phyloP scores from a whole-genome alignment of 92 coral and sea anemone genomes.

The Porites evermanni region DNA sequence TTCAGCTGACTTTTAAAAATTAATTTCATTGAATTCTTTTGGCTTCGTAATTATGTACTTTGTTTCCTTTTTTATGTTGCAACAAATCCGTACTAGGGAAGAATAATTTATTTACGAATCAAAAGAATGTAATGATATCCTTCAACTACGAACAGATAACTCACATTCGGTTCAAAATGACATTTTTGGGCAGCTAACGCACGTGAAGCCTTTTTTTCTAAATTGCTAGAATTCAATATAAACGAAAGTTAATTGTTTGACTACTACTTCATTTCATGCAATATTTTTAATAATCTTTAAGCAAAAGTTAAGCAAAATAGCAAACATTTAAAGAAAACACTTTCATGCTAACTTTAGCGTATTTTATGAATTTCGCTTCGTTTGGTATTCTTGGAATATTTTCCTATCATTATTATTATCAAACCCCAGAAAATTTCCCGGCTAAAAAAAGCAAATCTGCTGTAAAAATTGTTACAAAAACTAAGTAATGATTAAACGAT shows the following conservation, averaged over 20 bases:
- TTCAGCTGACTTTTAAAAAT: not conserved
- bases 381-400: not conserved
- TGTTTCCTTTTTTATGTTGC: not conserved
- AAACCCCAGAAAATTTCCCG: not conserved
- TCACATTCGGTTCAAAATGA: not conserved
- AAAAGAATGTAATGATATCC: not conserved
- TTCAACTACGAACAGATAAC: not conserved
- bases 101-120: too few species aligned
- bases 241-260: constrained; percentile 1
- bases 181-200: not conserved
- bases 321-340: constrained; percentile 11
- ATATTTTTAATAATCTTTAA: constrained; percentile 15
- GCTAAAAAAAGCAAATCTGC: not conserved
- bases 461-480: not conserved
- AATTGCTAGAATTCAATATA: not conserved
- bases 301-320: constrained; percentile 9
- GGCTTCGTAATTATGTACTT: not conserved
- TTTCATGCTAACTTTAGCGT: not conserved
- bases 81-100: not conserved
- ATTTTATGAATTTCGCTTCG: not conserved
- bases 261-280: not conserved
- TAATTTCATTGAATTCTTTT: not conserved
- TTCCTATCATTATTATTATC: not conserved
- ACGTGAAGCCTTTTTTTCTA: not conserved
- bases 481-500: too few species aligned